These are phyloP conservation scores for Eustalomyia histrio DNA, from an alignment of 2,888 invertebrate genomes.

Conservation along the genomic window DNA sequence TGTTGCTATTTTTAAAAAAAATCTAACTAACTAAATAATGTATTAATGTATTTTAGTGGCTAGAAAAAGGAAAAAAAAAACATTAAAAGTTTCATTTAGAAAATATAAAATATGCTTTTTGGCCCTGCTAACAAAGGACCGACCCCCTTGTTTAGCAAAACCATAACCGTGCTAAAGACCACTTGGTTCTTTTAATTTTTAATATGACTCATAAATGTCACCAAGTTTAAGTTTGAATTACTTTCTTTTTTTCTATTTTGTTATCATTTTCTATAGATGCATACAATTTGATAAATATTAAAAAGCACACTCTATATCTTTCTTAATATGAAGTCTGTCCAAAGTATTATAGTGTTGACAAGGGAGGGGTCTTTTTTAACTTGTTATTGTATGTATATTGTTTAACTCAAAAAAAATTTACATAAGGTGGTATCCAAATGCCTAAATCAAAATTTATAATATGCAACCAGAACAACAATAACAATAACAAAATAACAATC, in stretches of 20 bases:
- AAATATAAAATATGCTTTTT: constrained; percentile 37
- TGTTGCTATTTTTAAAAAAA: constrained; percentile 22
- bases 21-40: constrained; percentile 47
- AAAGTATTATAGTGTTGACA: constrained; percentile 25
- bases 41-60: constrained; percentile 57
- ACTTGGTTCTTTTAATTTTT: constrained; percentile 2
- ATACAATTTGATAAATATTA: constrained; percentile 62
- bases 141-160: constrained; percentile 28
- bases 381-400: constrained; percentile 6
- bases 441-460: constrained; percentile 67
- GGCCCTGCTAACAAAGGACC: constrained; percentile 44
- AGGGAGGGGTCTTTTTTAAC: constrained; percentile 27
- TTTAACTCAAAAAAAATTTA: constrained; percentile 24
- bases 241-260: too few relatives aligned
- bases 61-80: constrained; percentile 30
- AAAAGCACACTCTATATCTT: constrained; percentile 1
- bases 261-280: constrained; percentile 50
- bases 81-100: not conserved
- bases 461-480: constrained; percentile 47
- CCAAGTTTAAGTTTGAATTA: constrained; percentile 58
- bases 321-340: not conserved
- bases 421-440: constrained; percentile 45
- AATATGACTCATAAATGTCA: constrained; percentile 64
- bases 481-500: constrained; percentile 47
- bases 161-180: not conserved